These are phyloP conservation scores for Carollia perspicillata DNA, from an alignment of 2,113 vertebrate species.

Conservation along the genomic window DNA sequence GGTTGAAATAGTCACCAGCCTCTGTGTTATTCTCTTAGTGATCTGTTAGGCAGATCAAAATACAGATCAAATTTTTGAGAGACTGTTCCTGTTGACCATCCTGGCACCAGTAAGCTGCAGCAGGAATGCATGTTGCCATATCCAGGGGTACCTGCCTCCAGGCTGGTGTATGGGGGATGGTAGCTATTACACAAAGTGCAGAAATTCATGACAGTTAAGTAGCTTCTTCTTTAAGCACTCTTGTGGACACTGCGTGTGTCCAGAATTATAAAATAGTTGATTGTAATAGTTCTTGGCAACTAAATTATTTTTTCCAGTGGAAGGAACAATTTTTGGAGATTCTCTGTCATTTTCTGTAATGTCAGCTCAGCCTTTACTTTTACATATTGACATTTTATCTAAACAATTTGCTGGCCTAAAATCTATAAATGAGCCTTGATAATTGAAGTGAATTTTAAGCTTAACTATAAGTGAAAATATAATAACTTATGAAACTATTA, in stretches of 20 bases:
- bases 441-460: constrained; percentile 30
- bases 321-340: not conserved
- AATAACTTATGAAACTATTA: not conserved
- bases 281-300: not conserved
- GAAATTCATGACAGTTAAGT: not conserved
- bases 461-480: not conserved
- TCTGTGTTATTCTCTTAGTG: not conserved
- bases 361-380: not conserved
- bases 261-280: not conserved
- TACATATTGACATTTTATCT: not conserved
- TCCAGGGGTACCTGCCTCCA: not conserved
- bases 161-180: not conserved
- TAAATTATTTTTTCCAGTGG: not conserved
- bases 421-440: not conserved
- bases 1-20: not conserved
- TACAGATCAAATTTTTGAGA: not conserved
- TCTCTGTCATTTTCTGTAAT: not conserved
- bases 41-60: not conserved
- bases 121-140: not conserved
- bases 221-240: not conserved
- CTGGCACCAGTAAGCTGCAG: not conserved
- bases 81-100: not conserved
- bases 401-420: not conserved
- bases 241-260: not conserved
- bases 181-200: not conserved